These are phyloP conservation scores for Hypsibius dujardini DNA, from an alignment of 1,140 invertebrate species.

Conservation along the genomic window DNA sequence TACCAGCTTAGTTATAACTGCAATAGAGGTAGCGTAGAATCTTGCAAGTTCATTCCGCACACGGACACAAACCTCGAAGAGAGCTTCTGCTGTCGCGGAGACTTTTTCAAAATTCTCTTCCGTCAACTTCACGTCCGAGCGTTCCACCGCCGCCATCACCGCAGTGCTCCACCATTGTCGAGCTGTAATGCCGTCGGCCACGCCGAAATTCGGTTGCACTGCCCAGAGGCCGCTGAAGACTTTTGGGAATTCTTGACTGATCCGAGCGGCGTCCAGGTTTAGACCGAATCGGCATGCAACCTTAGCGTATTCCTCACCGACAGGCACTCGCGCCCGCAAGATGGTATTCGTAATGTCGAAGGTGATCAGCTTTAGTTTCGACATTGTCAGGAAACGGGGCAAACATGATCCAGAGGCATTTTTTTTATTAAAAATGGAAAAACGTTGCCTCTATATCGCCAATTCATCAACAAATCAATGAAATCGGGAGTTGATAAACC, in stretches of 20 bases:
- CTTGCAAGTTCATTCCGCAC: neutral
- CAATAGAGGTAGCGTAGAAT: constrained; percentile 31
- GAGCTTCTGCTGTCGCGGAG: constrained; percentile 29
- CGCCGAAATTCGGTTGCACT: constrained; percentile 62
- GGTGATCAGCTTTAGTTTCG: too few species aligned
- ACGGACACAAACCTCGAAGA: neutral
- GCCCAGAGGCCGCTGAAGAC: constrained; percentile 43
- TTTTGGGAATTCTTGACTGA: constrained; percentile 42
- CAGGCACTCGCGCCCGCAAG: constrained; percentile 46
- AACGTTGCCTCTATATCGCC: too few species aligned
- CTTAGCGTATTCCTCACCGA: constrained; percentile 49
- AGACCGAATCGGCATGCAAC: too few species aligned
- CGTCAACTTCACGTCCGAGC: constrained; percentile 28
- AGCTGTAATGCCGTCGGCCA: constrained; percentile 46
- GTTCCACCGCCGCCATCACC: constrained; percentile 43
- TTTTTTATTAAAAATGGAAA: too few species aligned
- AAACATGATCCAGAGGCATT: too few species aligned
- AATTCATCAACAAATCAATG: too few species aligned
- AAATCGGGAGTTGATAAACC: too few species aligned
- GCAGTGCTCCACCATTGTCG: constrained; percentile 59
- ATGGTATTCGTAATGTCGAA: constrained; percentile 73
- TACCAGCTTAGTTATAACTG: too few species aligned
- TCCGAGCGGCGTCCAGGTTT: too few species aligned
- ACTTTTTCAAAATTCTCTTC: constrained; percentile 38
- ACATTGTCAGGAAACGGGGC: too few species aligned